Evolutionary conservation across 1,140 invertebrate genomes (phyloP).

Genomic region (Drosophila azteca): DNA sequence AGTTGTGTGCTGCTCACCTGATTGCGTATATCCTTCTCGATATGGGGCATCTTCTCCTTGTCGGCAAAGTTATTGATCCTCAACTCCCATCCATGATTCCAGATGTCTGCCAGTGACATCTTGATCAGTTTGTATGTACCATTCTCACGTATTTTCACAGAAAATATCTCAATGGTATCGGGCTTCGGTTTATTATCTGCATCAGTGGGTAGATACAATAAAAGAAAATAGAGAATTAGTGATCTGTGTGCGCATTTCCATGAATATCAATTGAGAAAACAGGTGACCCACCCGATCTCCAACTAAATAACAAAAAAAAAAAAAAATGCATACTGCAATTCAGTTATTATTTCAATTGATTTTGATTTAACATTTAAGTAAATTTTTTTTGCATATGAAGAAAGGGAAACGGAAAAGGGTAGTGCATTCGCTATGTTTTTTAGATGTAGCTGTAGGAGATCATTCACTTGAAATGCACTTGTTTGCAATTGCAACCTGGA

Average conservation of each 20-base stretch:
- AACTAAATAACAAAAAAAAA: not conserved
- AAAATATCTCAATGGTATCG: slow-evolving; percentile 87
- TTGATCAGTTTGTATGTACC: slow-evolving; percentile 86
- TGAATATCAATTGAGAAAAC: slow-evolving; percentile 32
- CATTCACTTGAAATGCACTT: too few species aligned
- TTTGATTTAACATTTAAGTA: slow-evolving; percentile 16
- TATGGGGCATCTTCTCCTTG: slow-evolving; percentile 87
- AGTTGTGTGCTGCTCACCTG: slow-evolving; percentile 84
- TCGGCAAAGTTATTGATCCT: slow-evolving; percentile 89
- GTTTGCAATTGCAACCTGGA: too few species aligned
- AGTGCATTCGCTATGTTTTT: too few species aligned
- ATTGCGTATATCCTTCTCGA: slow-evolving; percentile 87
- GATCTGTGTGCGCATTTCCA: slow-evolving; percentile 8
- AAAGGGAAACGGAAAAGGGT: not conserved
- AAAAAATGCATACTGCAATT: not conserved
- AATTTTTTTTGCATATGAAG: not conserved
- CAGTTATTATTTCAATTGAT: slow-evolving; percentile 38
- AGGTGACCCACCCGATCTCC: slow-evolving; percentile 4
- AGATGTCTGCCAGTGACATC: slow-evolving; percentile 87
- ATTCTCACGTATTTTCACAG: slow-evolving; percentile 86
- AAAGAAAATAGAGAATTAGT: slow-evolving; percentile 9
- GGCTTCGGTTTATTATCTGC: slow-evolving; percentile 89
- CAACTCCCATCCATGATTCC: slow-evolving; percentile 87
- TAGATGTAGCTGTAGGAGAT: too few species aligned
- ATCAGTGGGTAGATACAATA: slow-evolving; percentile 32